Conservation (phyloP, 1,140 invertebrate species). For the Sitophilus oryzae region DNA sequence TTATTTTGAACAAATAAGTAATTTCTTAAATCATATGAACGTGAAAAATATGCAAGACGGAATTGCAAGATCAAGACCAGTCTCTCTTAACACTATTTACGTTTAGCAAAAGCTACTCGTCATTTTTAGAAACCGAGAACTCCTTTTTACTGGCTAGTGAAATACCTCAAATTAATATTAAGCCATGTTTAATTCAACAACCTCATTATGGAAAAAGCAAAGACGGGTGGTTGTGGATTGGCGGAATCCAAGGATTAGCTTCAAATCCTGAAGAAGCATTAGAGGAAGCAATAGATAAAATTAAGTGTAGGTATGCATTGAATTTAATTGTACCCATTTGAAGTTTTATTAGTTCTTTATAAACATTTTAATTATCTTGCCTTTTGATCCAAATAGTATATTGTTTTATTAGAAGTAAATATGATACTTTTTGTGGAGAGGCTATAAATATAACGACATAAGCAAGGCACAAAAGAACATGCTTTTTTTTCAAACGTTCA, state of each 20-base stretch:
- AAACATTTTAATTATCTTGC: not conserved
- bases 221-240: conserved; percentile 76
- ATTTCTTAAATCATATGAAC: no score
- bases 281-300: conserved; percentile 62
- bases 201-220: conserved; percentile 32
- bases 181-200: conserved; percentile 13
- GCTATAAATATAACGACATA: no score
- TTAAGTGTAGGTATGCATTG: conserved; percentile 72
- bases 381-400: no score
- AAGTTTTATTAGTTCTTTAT: not conserved
- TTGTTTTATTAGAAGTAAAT: no score
- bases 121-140: conserved; percentile 7
- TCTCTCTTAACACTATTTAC: no score
- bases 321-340: conserved; percentile 1
- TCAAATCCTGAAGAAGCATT: conserved; percentile 53
- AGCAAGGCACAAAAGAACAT: no score
- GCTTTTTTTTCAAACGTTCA: no score
- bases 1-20: no score
- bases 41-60: no score
- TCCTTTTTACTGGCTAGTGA: conserved; percentile 1
- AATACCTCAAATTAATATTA: conserved; percentile 11
- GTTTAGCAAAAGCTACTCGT: not conserved
- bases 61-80: no score
- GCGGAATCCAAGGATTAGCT: conserved; percentile 59
- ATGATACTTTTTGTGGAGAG: no score